Conservation (phyloP, 2,113 vertebrate species). For the Sminthopsis crassicaudata region DNA sequence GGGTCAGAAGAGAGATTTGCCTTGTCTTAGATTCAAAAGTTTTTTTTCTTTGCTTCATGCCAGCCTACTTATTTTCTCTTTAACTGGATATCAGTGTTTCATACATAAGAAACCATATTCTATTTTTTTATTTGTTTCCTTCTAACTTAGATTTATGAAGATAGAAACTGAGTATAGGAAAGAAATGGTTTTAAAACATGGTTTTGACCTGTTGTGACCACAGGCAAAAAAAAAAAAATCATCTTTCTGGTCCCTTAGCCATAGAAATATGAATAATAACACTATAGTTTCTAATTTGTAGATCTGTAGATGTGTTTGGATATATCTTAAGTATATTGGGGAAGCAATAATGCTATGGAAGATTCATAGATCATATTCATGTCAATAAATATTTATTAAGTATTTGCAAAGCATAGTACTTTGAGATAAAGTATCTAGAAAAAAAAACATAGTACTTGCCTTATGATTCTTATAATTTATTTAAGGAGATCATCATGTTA, state of each 20-base stretch:
- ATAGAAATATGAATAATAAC: neutral
- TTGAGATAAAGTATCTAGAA: neutral
- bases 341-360: conserved; percentile 32
- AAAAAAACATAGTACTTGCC: neutral
- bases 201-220: neutral
- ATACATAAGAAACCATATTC: too few species aligned
- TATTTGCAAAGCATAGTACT: neutral
- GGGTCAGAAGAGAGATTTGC: too few species aligned
- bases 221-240: neutral
- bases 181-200: too few species aligned
- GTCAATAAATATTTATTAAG: neutral
- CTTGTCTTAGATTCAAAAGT: too few species aligned
- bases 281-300: neutral
- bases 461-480: neutral
- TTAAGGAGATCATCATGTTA: neutral
- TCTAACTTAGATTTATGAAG: too few species aligned
- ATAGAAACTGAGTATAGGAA: too few species aligned
- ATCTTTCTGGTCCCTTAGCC: neutral
- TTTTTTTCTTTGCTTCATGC: too few species aligned
- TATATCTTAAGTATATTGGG: neutral
- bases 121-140: too few species aligned
- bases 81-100: too few species aligned
- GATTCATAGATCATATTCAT: neutral
- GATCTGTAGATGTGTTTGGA: too few species aligned
- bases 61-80: too few species aligned